Evolutionary conservation across 1,140 invertebrate genomes (phyloP).

Genomic region (Sweltsa coloradensis): DNA sequence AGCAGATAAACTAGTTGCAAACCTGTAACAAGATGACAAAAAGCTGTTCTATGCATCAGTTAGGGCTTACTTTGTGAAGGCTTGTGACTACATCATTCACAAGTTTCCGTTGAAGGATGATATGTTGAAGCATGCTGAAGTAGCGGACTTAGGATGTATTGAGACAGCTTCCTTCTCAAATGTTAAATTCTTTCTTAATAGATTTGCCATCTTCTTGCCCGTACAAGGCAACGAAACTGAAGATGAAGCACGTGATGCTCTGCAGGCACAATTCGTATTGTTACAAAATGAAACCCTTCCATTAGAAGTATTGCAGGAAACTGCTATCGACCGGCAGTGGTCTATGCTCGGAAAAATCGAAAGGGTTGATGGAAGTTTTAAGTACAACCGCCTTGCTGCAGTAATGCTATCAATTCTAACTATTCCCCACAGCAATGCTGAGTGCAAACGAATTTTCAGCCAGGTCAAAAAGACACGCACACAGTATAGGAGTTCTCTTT

Average conservation of each 20-base stretch:
- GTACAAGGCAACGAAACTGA: neutral
- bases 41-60: neutral
- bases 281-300: neutral
- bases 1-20: neutral
- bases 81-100: neutral
- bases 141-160: slow-evolving; percentile 1
- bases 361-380: neutral
- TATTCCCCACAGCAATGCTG: slow-evolving; percentile 4
- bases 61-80: neutral
- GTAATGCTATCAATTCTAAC: neutral
- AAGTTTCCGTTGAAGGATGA: slow-evolving; percentile 1
- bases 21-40: neutral
- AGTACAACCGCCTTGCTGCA: neutral
- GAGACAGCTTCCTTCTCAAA: neutral
- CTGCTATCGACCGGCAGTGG: neutral
- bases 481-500: neutral
- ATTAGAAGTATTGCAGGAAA: neutral
- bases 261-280: neutral
- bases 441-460: neutral
- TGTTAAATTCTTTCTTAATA: neutral
- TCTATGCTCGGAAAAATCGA: neutral
- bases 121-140: slow-evolving; percentile 1
- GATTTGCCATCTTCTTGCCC: neutral
- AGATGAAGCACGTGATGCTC: neutral
- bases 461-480: slow-evolving; percentile 2